Percentiles rank a stretch among this genome's conserved stretches.
Conservation (phyloP, 30 jellyfish, hydroid and myxozoan species). For the Aurelia coerulea region DNA sequence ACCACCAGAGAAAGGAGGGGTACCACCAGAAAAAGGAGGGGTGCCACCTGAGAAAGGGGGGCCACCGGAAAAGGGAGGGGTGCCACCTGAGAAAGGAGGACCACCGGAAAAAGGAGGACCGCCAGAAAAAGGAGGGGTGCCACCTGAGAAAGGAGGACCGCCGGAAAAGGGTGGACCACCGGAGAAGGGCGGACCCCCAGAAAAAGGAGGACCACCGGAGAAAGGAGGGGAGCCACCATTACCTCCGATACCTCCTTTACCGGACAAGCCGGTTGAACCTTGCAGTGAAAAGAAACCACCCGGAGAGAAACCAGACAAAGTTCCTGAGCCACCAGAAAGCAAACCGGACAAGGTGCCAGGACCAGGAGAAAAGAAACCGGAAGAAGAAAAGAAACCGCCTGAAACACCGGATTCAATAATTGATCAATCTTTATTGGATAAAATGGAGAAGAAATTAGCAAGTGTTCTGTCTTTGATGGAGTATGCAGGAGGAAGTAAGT, state of each 20-base stretch:
- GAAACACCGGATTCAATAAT: conserved; percentile 16
- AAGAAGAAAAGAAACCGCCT: conserved; percentile 26
- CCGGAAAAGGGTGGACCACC: conserved; percentile 26
- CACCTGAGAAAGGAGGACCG: conserved; percentile 16
- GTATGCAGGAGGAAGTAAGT: conserved; percentile 67
- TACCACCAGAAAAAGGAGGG: not conserved
- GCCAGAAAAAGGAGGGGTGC: conserved; percentile 5
- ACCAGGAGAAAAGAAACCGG: conserved; percentile 15
- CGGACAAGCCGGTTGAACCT: conserved; percentile 35
- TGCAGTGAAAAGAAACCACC: not conserved
- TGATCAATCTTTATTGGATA: conserved; percentile 48
- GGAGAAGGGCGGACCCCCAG: conserved; percentile 29
- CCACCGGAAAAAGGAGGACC: conserved; percentile 34
- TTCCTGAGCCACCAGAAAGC: not conserved
- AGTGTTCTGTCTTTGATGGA: conserved; percentile 59
- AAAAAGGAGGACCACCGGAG: conserved; percentile 12
- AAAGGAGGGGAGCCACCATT: conserved; percentile 6
- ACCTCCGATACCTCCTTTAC: conserved; percentile 1
- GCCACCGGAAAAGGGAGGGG: conserved; percentile 16
- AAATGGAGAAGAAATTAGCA: conserved; percentile 67
- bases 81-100: conserved; percentile 17
- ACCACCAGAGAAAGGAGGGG: conserved; percentile 9
- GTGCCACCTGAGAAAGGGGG: conserved; percentile 21
- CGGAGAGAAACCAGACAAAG: conserved; percentile 10
- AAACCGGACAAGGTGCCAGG: conserved; percentile 39